Percentiles rank a stretch among this genome's conserved stretches.
These are phyloP conservation scores for Characodon lateralis DNA, from an alignment of 2,797 vertebrate genomes.

Conservation along the genomic window DNA sequence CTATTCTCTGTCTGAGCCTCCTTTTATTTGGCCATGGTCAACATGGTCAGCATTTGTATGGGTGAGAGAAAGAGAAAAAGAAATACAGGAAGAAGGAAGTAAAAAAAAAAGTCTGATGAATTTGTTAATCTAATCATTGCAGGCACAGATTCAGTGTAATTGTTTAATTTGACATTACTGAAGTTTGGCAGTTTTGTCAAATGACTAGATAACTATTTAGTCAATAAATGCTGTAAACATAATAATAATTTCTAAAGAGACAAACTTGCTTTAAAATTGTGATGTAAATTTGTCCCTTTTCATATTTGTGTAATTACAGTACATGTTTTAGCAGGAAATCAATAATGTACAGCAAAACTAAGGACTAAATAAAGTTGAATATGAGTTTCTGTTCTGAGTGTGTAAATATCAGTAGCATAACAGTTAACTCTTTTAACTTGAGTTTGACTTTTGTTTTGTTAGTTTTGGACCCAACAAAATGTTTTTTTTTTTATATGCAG, in stretches of 20 bases:
- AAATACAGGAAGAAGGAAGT: background rate
- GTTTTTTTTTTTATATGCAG: no score
- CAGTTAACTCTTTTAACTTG: background rate
- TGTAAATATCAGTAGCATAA: background rate
- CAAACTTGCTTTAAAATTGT: background rate
- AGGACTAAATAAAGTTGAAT: background rate
- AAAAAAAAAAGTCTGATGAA: background rate
- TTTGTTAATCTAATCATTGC: background rate
- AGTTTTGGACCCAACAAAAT: no score
- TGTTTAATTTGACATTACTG: background rate
- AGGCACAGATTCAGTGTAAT: background rate
- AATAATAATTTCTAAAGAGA: background rate
- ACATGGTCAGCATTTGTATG: slow-evolving; percentile 35
- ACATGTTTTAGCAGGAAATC: background rate
- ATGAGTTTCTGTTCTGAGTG: background rate
- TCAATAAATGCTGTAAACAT: background rate
- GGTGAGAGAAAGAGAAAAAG: slow-evolving; percentile 3
- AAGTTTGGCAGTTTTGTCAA: background rate
- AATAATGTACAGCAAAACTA: background rate
- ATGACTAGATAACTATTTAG: background rate
- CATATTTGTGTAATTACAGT: background rate
- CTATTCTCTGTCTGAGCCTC: slow-evolving; percentile 65
- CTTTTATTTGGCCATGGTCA: slow-evolving; percentile 70
- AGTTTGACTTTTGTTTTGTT: no score
- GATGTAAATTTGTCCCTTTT: background rate